These are phyloP conservation scores for Probosciger aterrimus DNA, from an alignment of 2,113 vertebrate genomes.

Conservation along the genomic window DNA sequence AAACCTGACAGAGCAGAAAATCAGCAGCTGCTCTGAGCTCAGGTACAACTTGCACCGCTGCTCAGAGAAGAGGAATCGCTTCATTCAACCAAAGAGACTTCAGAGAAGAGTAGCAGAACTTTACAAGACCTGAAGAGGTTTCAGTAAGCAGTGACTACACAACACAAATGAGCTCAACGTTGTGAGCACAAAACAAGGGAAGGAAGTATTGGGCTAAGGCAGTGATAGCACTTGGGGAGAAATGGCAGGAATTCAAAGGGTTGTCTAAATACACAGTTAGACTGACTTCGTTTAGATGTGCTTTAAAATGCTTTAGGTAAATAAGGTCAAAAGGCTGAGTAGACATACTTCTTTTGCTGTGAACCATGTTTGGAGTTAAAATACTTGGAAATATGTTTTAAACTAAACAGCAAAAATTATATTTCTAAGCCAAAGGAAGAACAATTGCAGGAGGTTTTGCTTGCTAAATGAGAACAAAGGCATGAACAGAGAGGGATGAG, in stretches of 20 bases:
- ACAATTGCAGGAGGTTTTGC: neutral
- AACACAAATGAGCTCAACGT: neutral
- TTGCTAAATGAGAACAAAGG: neutral
- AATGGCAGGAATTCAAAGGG: conserved; percentile 5
- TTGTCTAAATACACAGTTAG: neutral
- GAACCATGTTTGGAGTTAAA: neutral
- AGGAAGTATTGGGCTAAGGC: neutral
- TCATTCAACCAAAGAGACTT: neutral
- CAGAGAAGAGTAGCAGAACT: neutral
- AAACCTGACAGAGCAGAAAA: conserved; percentile 18
- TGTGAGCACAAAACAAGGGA: neutral
- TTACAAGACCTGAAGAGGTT: neutral
- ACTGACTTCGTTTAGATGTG: neutral
- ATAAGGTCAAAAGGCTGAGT: conserved; percentile 13
- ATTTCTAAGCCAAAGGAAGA: neutral
- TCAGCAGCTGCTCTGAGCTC: conserved; percentile 12
- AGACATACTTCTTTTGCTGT: neutral
- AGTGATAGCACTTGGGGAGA: neutral
- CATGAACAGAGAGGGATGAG: neutral
- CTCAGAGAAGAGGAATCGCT: neutral
- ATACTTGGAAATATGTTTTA: neutral
- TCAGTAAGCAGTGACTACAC: neutral
- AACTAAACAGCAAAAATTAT: neutral
- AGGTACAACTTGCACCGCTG: neutral
- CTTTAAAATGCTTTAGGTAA: conserved; percentile 8